Evolutionary conservation across 2,797 vertebrate genomes (phyloP).

Genomic region (Lagodon rhomboides): DNA sequence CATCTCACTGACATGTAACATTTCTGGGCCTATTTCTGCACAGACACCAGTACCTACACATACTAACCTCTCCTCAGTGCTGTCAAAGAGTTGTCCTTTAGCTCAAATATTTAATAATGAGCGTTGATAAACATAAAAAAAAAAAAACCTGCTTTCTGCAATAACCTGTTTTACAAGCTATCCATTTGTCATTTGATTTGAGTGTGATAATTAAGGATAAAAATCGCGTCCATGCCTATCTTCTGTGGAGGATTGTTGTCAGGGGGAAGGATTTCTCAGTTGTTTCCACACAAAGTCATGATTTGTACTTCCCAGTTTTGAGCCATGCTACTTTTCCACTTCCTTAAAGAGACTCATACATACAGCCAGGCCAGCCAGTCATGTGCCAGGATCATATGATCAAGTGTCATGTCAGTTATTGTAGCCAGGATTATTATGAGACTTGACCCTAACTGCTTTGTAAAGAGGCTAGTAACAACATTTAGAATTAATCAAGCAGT

Average conservation of each 20-base stretch:
- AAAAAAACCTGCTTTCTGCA: no score
- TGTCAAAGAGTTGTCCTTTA: not conserved
- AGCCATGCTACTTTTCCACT: slow-evolving; percentile 77
- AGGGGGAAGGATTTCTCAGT: not conserved
- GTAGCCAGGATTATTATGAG: not conserved
- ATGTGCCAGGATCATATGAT: slow-evolving; percentile 85
- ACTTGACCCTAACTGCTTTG: not conserved
- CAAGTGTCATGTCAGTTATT: slow-evolving; percentile 50
- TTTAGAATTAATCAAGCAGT: slow-evolving; percentile 1
- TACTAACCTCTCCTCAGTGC: not conserved
- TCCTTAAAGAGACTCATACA: slow-evolving; percentile 67
- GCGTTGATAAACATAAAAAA: not conserved
- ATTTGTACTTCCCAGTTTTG: slow-evolving; percentile 73
- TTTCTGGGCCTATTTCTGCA: slow-evolving; percentile 37
- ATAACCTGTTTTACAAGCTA: not conserved
- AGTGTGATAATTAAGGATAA: not conserved
- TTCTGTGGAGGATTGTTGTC: slow-evolving; percentile 16
- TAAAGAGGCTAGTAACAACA: not conserved
- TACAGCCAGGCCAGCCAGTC: slow-evolving; percentile 63
- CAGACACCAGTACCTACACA: not conserved
- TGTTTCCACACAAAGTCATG: slow-evolving; percentile 46
- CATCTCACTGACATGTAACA: slow-evolving; percentile 58
- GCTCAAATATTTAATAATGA: not conserved
- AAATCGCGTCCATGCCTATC: not conserved
- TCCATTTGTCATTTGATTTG: not conserved